These are phyloP conservation scores for Alfaro cultratus DNA, from an alignment of 2,797 vertebrate genomes.

Conservation along the genomic window DNA sequence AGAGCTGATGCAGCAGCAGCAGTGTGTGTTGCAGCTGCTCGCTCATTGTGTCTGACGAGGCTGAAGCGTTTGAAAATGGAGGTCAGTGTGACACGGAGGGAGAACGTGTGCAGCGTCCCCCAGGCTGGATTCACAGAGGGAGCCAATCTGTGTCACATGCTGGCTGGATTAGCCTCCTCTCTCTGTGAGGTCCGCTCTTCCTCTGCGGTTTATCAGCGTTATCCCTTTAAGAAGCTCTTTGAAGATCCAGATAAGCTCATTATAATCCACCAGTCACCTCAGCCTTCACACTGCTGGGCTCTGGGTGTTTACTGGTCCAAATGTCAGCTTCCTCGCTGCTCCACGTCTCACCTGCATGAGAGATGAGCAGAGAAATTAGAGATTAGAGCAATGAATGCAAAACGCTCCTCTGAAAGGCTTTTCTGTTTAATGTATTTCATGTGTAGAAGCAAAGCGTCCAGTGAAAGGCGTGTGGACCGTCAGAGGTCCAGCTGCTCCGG, in stretches of 20 bases:
- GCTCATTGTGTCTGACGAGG: neutral
- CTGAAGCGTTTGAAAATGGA: slow-evolving; percentile 29
- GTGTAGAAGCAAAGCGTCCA: too few species aligned
- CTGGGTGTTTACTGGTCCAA: neutral
- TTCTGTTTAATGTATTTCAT: neutral
- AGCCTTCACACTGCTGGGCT: neutral
- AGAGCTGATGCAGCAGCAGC: neutral
- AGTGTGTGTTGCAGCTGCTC: neutral
- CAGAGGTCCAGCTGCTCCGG: slow-evolving; percentile 7
- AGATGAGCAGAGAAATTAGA: neutral
- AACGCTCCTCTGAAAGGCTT: neutral
- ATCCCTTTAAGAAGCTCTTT: slow-evolving; percentile 7
- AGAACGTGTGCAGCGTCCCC: neutral
- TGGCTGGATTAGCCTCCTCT: neutral
- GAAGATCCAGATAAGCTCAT: neutral
- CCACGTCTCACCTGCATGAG: too few species aligned
- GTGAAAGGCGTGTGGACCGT: too few species aligned
- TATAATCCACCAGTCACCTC: slow-evolving; percentile 1
- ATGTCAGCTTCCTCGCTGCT: neutral
- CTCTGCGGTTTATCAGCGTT: neutral
- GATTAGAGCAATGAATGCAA: neutral
- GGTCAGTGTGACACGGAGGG: slow-evolving; percentile 53
- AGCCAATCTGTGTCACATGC: slow-evolving; percentile 9
- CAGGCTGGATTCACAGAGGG: slow-evolving; percentile 14
- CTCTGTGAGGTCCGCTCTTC: slow-evolving; percentile 1